Percentiles rank a stretch among this genome's conserved stretches.
Evolutionary conservation across 2,888 invertebrate species (phyloP).

Genomic region (Microctonus aethiopoides): DNA sequence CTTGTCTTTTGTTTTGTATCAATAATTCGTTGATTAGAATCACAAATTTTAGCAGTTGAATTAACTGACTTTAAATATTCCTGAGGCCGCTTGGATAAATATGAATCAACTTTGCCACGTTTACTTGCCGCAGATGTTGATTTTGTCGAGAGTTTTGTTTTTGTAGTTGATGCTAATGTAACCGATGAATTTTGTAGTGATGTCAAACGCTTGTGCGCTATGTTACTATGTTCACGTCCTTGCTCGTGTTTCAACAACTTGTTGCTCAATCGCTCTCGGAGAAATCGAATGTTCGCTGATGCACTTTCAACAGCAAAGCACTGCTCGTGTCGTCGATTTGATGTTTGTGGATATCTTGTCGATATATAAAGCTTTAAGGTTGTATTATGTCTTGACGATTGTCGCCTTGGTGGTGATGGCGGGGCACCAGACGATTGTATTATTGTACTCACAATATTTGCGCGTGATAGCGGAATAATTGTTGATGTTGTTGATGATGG

Average conservation of each 20-base stretch:
- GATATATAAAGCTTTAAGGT: conserved; percentile 75
- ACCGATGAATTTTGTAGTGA: conserved; percentile 43
- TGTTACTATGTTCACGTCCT: conserved; percentile 40
- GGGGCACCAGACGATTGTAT: conserved; percentile 53
- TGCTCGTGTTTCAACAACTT: conserved; percentile 68
- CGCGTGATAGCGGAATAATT: conserved; percentile 26
- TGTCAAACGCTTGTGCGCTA: conserved; percentile 29
- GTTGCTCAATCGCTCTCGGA: conserved; percentile 74
- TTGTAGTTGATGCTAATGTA: conserved; percentile 41
- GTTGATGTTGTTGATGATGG: conserved; percentile 70
- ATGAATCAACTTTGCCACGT: conserved; percentile 45
- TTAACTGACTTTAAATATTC: conserved; percentile 43
- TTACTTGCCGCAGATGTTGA: conserved; percentile 40
- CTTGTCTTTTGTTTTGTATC: conserved; percentile 27
- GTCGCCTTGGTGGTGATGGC: conserved; percentile 80
- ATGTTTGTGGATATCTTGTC: conserved; percentile 58
- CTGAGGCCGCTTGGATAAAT: conserved; percentile 32
- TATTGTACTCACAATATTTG: conserved; percentile 13
- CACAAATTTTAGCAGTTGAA: conserved; percentile 39
- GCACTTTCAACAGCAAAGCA: conserved; percentile 67
- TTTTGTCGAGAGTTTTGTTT: conserved; percentile 30
- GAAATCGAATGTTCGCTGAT: conserved; percentile 71
- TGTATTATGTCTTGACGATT: conserved; percentile 79
- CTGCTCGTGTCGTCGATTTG: conserved; percentile 68
- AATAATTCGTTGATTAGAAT: conserved; percentile 20